Conservation (phyloP, 2,888 invertebrate genomes). For the Imbricaverruca yamaguchii region DNA sequence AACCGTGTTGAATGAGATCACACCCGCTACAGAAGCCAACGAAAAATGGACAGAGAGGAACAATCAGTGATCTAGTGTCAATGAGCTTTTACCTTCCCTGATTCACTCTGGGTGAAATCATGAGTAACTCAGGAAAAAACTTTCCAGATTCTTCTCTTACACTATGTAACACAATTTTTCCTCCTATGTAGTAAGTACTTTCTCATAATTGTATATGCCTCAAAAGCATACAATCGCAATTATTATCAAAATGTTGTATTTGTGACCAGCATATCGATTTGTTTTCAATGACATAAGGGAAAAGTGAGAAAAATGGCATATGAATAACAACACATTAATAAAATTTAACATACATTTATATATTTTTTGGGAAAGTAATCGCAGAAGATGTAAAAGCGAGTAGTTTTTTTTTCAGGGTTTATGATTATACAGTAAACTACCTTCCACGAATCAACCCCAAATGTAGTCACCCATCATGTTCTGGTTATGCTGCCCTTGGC, state of each 20-base stretch:
- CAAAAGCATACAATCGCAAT: neutral
- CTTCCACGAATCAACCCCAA: slow-evolving; percentile 24
- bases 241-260: neutral
- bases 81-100: no score
- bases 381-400: neutral
- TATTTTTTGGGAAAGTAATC: neutral
- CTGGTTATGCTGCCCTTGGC: slow-evolving; percentile 37
- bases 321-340: neutral
- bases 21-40: no score
- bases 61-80: no score
- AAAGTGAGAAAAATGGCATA: neutral
- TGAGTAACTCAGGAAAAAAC: no score
- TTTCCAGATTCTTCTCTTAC: neutral
- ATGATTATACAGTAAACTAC: slow-evolving; percentile 14
- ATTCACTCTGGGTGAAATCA: no score
- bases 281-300: neutral
- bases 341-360: neutral
- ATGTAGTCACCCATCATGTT: slow-evolving; percentile 39
- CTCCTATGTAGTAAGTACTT: neutral
- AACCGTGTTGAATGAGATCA: no score
- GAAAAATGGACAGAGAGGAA: no score
- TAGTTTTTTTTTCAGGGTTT: neutral
- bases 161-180: neutral
- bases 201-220: neutral
- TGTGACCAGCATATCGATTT: neutral